A percentile compares a stretch with the other conserved stretches of the same genome.
phyloP scores from a whole-genome alignment of 2,888 invertebrate genomes.

The Zootermopsis nevadensis region DNA sequence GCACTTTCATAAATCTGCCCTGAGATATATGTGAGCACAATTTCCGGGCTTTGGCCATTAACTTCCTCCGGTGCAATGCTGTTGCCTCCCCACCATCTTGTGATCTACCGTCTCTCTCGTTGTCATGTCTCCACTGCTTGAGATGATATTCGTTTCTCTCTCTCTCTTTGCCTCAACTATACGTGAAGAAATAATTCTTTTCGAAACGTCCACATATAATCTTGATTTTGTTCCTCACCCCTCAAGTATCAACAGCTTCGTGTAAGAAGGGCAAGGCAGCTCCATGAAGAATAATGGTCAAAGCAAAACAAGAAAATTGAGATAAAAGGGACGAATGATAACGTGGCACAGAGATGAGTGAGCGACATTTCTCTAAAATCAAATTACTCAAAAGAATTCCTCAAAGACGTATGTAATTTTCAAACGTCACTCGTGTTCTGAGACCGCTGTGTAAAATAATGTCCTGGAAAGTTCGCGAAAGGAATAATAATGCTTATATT shows the following conservation, averaged over 20 bases:
- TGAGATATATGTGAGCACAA: slow-evolving; percentile 91
- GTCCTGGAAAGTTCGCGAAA: too few species aligned
- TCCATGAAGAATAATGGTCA: slow-evolving; percentile 43
- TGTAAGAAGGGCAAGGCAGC: background rate
- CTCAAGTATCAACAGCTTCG: background rate
- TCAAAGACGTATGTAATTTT: too few species aligned
- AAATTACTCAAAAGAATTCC: too few species aligned
- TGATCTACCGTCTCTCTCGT: slow-evolving; percentile 40
- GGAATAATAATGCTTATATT: too few species aligned
- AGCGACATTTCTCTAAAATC: background rate
- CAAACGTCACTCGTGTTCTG: too few species aligned
- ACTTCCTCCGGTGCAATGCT: slow-evolving; percentile 57
- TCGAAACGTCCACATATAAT: slow-evolving; percentile 48
- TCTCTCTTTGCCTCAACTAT: background rate
- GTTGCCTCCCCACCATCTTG: slow-evolving; percentile 62
- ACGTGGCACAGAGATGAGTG: slow-evolving; percentile 44
- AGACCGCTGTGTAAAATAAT: too few species aligned
- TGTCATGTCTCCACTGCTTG: slow-evolving; percentile 22
- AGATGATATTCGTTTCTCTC: background rate
- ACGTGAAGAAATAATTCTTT: slow-evolving; percentile 50
- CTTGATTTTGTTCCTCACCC: slow-evolving; percentile 37
- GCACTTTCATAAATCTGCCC: slow-evolving; percentile 92
- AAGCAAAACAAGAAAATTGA: slow-evolving; percentile 46
- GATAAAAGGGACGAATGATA: slow-evolving; percentile 43
- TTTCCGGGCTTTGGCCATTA: slow-evolving; percentile 92